Evolutionary conservation across 2,113 vertebrate species (phyloP).

Genomic region (Zosterops lateralis): DNA sequence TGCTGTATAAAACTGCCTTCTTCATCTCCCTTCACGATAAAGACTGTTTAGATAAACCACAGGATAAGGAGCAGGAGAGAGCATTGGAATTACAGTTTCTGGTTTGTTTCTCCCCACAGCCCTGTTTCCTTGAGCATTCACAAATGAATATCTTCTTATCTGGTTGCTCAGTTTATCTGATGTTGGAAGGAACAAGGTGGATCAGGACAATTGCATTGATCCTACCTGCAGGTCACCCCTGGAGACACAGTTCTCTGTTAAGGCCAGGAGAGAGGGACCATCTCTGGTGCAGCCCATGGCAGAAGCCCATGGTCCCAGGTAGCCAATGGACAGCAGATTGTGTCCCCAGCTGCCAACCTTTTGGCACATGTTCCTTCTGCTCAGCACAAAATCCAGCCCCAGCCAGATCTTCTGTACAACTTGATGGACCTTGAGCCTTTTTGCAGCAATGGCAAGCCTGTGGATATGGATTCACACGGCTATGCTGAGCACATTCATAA

Average conservation of each 20-base stretch:
- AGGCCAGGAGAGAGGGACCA: rapidly evolving
- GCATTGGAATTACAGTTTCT: neutral
- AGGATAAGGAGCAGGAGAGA: neutral
- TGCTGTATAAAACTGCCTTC: neutral
- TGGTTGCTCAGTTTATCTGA: neutral
- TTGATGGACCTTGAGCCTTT: neutral
- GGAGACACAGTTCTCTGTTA: neutral
- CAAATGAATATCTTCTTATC: neutral
- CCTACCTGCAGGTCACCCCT: neutral
- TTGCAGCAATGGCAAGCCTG: neutral
- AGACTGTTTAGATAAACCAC: neutral
- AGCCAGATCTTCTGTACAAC: rapidly evolving
- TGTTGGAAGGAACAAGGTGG: neutral
- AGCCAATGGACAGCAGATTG: neutral
- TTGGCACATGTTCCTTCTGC: neutral
- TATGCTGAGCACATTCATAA: rapidly evolving
- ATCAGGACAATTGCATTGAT: neutral
- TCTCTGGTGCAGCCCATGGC: rapidly evolving
- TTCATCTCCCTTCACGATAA: neutral
- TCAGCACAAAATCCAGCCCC: neutral
- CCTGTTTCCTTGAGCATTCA: neutral
- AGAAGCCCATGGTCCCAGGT: neutral
- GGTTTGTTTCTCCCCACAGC: neutral
- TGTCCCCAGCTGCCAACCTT: neutral
- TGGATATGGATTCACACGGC: rapidly evolving